A percentile compares a stretch with the other conserved stretches of the same genome.
These are phyloP conservation scores for Parazoanthus darwini DNA, from an alignment of 92 coral and sea anemone genomes.

Conservation along the genomic window DNA sequence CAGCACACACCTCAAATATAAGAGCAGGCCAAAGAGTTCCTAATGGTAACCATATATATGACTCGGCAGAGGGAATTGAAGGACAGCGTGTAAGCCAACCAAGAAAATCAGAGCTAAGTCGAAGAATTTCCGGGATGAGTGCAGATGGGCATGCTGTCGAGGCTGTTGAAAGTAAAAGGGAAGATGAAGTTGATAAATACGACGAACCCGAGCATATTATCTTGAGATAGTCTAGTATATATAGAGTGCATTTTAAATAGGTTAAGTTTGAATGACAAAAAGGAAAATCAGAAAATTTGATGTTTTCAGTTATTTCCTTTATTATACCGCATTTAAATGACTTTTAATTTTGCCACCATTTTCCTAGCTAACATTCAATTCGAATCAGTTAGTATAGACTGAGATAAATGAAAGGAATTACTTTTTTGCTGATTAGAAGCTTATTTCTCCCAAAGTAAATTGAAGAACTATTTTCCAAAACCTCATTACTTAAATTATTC, in stretches of 20 bases:
- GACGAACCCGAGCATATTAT: neutral
- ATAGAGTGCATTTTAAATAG: too few species aligned
- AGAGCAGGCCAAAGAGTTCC: neutral
- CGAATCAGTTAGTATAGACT: too few species aligned
- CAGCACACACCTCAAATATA: neutral
- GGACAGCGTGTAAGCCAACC: neutral
- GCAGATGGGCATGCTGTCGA: conserved; percentile 1
- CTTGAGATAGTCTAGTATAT: neutral
- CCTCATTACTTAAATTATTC: too few species aligned
- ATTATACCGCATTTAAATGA: too few species aligned
- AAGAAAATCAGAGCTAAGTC: neutral
- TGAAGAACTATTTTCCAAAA: too few species aligned
- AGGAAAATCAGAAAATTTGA: too few species aligned
- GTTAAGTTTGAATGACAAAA: too few species aligned
- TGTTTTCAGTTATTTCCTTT: neutral
- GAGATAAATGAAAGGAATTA: too few species aligned
- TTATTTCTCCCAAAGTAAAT: too few species aligned
- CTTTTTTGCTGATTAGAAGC: too few species aligned
- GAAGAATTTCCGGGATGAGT: neutral
- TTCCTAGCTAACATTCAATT: too few species aligned
- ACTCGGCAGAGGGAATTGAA: neutral
- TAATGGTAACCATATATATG: neutral
- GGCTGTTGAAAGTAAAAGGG: neutral
- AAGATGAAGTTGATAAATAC: neutral
- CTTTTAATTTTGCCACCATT: too few species aligned